Evolutionary conservation across 2,113 vertebrate genomes (phyloP).

Genomic region (Cyprinodon brontotheroides): DNA sequence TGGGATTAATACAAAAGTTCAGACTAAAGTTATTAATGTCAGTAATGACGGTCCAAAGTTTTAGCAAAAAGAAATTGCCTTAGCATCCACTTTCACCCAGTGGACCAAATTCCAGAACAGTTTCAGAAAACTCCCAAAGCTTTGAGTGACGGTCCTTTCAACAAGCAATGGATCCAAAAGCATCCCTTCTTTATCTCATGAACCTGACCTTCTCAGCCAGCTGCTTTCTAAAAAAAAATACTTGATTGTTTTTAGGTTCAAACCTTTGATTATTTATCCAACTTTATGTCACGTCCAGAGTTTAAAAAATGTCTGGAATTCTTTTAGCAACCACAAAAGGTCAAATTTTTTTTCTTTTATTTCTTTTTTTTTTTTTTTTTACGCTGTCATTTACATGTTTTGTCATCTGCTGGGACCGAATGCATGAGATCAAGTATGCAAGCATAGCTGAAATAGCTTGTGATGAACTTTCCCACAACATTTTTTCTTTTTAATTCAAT

Average conservation of each 20-base stretch:
- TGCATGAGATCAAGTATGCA: slow-evolving; percentile 52
- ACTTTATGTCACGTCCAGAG: slow-evolving; percentile 59
- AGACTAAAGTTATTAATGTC: not conserved
- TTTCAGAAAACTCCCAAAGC: not conserved
- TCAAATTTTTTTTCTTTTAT: slow-evolving; percentile 53
- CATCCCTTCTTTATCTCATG: slow-evolving; percentile 29
- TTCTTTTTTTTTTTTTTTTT: slow-evolving; percentile 52
- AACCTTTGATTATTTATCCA: slow-evolving; percentile 72
- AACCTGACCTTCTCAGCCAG: slow-evolving; percentile 35
- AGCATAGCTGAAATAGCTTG: slow-evolving; percentile 78
- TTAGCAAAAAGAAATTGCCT: not conserved
- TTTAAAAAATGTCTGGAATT: slow-evolving; percentile 77
- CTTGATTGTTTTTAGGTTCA: slow-evolving; percentile 62
- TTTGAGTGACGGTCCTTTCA: slow-evolving; percentile 29
- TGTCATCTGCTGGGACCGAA: slow-evolving; percentile 65
- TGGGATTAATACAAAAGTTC: not conserved
- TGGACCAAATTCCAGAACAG: not conserved
- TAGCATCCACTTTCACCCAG: not conserved
- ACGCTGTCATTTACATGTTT: slow-evolving; percentile 70
- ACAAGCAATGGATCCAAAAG: slow-evolving; percentile 33
- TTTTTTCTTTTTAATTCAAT: slow-evolving; percentile 52
- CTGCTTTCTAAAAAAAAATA: slow-evolving; percentile 26
- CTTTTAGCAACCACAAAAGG: slow-evolving; percentile 73
- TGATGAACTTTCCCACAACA: slow-evolving; percentile 83
- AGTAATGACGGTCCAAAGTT: not conserved